Evolutionary conservation across 2,888 invertebrate species (phyloP).

Genomic region (Microplitis deprimator): DNA sequence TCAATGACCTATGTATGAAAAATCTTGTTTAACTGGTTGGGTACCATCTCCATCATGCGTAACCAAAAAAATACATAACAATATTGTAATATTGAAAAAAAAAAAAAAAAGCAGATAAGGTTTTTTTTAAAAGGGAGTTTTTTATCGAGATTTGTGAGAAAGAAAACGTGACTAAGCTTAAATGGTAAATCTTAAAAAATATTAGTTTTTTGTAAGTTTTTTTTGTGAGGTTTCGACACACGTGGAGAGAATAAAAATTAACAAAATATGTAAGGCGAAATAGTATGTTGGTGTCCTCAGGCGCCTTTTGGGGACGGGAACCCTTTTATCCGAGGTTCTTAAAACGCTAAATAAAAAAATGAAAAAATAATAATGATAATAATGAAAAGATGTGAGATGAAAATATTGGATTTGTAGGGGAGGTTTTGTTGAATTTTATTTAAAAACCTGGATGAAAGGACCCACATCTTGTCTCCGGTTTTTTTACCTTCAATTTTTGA

Average conservation of each 20-base stretch:
- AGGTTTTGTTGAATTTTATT: background rate
- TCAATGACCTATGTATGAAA: background rate
- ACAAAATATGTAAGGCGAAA: background rate
- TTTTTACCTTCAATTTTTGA: conserved; percentile 33
- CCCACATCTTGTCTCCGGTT: conserved; percentile 7
- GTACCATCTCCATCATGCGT: background rate
- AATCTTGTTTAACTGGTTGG: conserved; percentile 3
- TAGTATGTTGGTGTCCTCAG: too few relatives aligned
- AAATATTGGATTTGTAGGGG: background rate
- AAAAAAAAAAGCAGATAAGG: background rate
- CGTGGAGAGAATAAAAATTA: background rate
- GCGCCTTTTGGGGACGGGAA: background rate
- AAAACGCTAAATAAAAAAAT: background rate
- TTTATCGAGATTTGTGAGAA: conserved; percentile 37
- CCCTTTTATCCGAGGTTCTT: background rate
- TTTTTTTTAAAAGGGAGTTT: conserved; percentile 31
- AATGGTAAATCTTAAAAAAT: conserved; percentile 70
- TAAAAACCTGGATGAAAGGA: background rate
- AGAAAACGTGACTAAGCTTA: conserved; percentile 67
- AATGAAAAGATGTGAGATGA: background rate
- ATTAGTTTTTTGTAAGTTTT: conserved; percentile 51
- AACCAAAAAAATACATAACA: background rate
- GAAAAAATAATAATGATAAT: background rate
- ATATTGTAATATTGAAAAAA: background rate
- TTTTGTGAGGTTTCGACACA: background rate